Evolutionary conservation across 2,113 vertebrate species (phyloP).

Genomic region (Peucedramus taeniatus): DNA sequence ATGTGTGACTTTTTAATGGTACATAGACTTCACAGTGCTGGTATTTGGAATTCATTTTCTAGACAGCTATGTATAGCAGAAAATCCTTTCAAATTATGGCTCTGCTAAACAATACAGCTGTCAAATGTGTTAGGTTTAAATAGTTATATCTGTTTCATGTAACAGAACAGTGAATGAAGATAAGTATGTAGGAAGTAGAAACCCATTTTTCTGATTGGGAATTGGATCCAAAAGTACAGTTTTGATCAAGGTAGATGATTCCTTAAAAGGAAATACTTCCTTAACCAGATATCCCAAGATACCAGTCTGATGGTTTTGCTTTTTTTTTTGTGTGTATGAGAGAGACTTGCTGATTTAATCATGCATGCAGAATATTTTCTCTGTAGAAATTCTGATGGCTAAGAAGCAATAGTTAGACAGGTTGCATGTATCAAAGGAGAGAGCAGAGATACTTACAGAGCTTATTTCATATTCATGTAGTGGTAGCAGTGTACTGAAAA

Average conservation of each 20-base stretch:
- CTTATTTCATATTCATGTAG: not conserved
- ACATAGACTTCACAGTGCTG: not conserved
- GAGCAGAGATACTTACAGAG: not conserved
- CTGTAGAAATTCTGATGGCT: not conserved
- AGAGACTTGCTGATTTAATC: slow-evolving; percentile 2
- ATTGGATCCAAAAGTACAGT: not conserved
- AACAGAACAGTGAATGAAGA: not conserved
- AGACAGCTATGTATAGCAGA: not conserved
- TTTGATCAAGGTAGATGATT: not conserved
- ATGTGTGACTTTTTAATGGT: not conserved
- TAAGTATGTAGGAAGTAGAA: not conserved
- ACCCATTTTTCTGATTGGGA: not conserved
- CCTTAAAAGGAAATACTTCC: not conserved
- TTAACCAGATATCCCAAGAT: not conserved
- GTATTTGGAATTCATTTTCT: not conserved
- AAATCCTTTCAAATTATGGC: not conserved
- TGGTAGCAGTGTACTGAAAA: not conserved
- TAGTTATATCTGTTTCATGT: not conserved
- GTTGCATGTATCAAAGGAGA: not conserved
- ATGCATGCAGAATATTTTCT: not conserved
- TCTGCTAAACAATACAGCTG: not conserved
- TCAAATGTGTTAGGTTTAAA: not conserved
- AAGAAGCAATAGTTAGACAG: not conserved
- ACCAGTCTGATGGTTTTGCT: not conserved
- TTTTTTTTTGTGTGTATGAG: not conserved